Evolutionary conservation across 2,888 invertebrate species (phyloP).

Genomic region (Pollenia labialis): DNA sequence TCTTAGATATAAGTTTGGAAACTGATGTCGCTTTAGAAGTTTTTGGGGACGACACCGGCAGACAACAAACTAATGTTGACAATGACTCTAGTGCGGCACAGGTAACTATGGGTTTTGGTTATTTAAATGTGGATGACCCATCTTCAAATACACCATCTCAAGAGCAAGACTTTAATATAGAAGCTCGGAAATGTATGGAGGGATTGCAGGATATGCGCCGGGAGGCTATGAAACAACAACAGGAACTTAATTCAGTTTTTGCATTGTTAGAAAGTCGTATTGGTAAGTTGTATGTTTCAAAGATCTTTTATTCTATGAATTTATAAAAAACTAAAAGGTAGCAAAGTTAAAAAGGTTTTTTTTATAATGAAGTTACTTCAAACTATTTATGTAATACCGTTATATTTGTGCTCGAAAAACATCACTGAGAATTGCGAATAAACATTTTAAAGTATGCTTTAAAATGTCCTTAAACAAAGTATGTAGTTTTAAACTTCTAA

Average conservation of each 20-base stretch:
- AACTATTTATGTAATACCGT: too few relatives aligned
- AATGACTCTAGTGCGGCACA: constrained; percentile 69
- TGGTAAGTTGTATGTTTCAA: constrained; percentile 77
- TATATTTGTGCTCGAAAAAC: too few relatives aligned
- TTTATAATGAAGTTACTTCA: too few relatives aligned
- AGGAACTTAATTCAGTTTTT: constrained; percentile 85
- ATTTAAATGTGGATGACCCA: constrained; percentile 78
- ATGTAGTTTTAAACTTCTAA: too few relatives aligned
- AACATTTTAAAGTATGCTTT: too few relatives aligned
- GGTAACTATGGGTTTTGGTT: constrained; percentile 80
- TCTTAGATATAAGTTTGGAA: constrained; percentile 89
- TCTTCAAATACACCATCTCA: constrained; percentile 57
- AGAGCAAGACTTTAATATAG: constrained; percentile 87
- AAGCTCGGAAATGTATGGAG: constrained; percentile 88
- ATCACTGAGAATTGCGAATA: too few relatives aligned
- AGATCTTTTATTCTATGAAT: background rate
- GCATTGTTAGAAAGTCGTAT: constrained; percentile 83
- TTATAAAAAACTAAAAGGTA: too few relatives aligned
- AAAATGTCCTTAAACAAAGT: too few relatives aligned
- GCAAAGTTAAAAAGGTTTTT: too few relatives aligned
- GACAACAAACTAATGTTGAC: constrained; percentile 62
- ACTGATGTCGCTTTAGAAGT: constrained; percentile 88
- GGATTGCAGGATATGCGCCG: constrained; percentile 87
- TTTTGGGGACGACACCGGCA: constrained; percentile 71
- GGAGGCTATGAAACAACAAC: constrained; percentile 87